Evolutionary conservation across 2,113 vertebrate genomes (phyloP).

Genomic region (Marmota monax): DNA sequence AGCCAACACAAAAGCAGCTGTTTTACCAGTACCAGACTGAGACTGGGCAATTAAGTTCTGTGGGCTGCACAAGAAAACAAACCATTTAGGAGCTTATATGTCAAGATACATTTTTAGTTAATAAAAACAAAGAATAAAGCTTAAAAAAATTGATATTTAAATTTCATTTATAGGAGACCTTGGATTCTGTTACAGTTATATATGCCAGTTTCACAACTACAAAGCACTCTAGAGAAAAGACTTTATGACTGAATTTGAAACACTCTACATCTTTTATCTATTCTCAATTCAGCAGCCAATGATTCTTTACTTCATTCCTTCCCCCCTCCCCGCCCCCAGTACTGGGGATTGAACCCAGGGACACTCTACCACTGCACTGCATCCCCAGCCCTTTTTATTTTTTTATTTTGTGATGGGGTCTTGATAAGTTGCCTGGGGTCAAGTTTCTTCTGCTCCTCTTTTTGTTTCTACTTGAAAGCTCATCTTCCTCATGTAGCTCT

Average conservation of each 20-base stretch:
- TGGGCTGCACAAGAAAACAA: slow-evolving; percentile 86
- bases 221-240: neutral
- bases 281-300: neutral
- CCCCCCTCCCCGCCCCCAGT: too few relatives aligned
- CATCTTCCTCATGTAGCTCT: neutral
- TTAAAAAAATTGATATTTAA: slow-evolving; percentile 26
- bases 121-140: slow-evolving; percentile 46
- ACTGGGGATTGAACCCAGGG: too few relatives aligned
- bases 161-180: neutral
- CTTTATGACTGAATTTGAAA: neutral
- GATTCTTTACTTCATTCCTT: neutral
- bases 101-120: slow-evolving; percentile 17
- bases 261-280: neutral
- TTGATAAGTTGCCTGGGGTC: too few relatives aligned
- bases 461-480: neutral
- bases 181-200: neutral
- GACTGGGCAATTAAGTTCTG: slow-evolving; percentile 98
- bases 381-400: too few relatives aligned
- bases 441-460: neutral
- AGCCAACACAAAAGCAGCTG: slow-evolving; percentile 97
- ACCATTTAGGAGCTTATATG: slow-evolving; percentile 50
- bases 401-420: too few relatives aligned
- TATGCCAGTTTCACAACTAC: neutral
- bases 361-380: too few relatives aligned
- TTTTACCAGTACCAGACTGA: slow-evolving; percentile 98